Percentiles rank a stretch among this genome's conserved stretches.
phyloP scores from a whole-genome alignment of 2,113 vertebrate species.

The Numenius arquata region DNA sequence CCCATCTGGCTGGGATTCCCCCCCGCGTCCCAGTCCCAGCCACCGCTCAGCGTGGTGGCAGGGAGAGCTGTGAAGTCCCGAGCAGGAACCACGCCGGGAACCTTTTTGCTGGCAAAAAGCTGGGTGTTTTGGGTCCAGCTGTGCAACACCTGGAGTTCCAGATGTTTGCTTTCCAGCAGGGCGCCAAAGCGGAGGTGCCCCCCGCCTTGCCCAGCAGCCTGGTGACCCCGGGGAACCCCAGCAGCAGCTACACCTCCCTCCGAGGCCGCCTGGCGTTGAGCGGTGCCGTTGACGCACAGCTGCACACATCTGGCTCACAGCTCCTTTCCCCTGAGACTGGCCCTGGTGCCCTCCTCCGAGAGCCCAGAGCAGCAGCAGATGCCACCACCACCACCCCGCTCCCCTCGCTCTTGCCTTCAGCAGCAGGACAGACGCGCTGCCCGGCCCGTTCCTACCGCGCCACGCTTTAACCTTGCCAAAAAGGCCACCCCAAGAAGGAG shows the following conservation, averaged over 20 bases:
- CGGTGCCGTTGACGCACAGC: fast-evolving
- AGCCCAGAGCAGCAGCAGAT: background rate
- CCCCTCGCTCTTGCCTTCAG: fast-evolving
- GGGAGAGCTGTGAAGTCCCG: background rate
- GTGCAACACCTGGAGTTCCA: background rate
- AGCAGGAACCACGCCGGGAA: background rate
- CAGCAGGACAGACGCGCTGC: fast-evolving
- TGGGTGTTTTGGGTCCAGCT: background rate
- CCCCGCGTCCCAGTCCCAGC: background rate
- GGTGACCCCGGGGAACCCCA: background rate
- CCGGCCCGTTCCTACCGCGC: fast-evolving
- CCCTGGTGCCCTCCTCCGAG: background rate
- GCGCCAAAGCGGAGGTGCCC: background rate
- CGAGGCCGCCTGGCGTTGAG: fast-evolving
- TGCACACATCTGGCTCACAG: fast-evolving
- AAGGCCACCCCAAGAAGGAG: background rate
- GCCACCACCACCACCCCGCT: fast-evolving
- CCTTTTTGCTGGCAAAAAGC: background rate
- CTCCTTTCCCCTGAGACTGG: fast-evolving
- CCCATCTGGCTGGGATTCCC: background rate
- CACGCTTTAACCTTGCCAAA: background rate
- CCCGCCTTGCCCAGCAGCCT: background rate
- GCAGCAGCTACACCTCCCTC: background rate
- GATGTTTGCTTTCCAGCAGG: background rate
- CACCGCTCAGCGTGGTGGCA: background rate